Base-by-base conservation (phyloP, 2,888 invertebrate species). In the Drosophila koepferae region DNA sequence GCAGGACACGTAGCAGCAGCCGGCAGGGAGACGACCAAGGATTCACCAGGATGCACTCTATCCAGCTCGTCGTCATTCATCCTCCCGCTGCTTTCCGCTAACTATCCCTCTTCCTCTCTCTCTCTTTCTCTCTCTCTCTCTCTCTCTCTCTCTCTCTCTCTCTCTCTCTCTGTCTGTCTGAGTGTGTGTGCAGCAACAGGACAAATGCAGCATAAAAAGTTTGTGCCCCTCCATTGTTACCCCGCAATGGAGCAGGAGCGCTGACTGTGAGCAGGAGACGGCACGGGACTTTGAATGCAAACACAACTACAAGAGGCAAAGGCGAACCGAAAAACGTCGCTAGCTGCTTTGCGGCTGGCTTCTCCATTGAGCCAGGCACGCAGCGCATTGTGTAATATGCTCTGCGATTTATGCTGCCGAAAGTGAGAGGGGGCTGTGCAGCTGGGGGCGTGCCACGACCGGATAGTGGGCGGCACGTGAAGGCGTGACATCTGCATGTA, bases 371-470 rank as follows among this genome's bases (percentile, higher is more conserved):
- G 83, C 81, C 74, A 69, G 66, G 88, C 86, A 81, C 90, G 83
- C 90, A 86, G 76, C 55, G 77, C 86, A 90, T 90, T 89, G 84
- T 81, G 81, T 87, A 87, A 87, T 87, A 87, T 89, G 90, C 90
- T 89, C 89, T 83, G 84, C 86, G 90, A 87, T 87, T 87, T 87
- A 87, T 87, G 86, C 81, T 86, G 77, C 72, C 67, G 63, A 67
- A 80, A 72, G 70, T 75, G 51, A 12, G 36, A 4, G 55, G 40
- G 16, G 34, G 1, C 8, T 10, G 4, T 36, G 41, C n/a, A 18
- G 34, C 16, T 23, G 18, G 23, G 34, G n/a, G 40, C 16, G 49
- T 23, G 59, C 20, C 44, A 43, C 20, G 9, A 34, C 62, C 73
- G 63, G 60, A 63, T 72, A 44, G 28, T 49, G 75, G 58, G 61